Evolutionary conservation across 2,888 invertebrate genomes (phyloP).

Genomic region (Acrobasis repandana): DNA sequence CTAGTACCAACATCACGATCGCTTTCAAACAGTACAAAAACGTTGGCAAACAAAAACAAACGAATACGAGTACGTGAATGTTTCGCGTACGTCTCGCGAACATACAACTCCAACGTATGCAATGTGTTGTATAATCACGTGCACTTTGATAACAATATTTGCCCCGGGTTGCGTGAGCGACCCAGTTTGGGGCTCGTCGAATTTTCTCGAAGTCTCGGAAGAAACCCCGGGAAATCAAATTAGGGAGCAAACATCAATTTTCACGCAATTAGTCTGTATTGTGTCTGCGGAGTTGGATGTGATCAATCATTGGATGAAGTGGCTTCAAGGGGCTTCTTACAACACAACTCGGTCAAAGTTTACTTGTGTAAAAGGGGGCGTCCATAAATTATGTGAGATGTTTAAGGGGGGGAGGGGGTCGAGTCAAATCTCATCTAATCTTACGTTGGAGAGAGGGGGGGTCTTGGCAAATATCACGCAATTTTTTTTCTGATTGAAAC

Average conservation of each 20-base stretch:
- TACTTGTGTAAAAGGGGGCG: not conserved
- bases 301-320: not conserved
- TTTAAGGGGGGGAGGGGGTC: too few relatives aligned
- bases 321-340: not conserved
- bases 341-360: not conserved
- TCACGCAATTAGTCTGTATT: not conserved
- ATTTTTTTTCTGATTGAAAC: too few relatives aligned
- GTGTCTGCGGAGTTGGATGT: constrained; percentile 2
- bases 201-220: not conserved
- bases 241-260: not conserved
- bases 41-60: constrained; percentile 18
- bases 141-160: not conserved
- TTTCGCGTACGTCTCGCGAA: constrained; percentile 9
- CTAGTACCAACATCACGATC: constrained; percentile 14
- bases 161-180: not conserved
- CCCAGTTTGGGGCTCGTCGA: not conserved
- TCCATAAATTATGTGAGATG: too few relatives aligned
- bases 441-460: too few relatives aligned
- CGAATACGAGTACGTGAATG: constrained; percentile 7
- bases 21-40: constrained; percentile 16
- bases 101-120: constrained; percentile 4
- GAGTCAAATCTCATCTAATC: too few relatives aligned
- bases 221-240: not conserved
- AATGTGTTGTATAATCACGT: constrained; percentile 3
- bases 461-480: too few relatives aligned